phyloP scores from a whole-genome alignment of 2,113 vertebrate genomes.

The Piaya cayana region DNA sequence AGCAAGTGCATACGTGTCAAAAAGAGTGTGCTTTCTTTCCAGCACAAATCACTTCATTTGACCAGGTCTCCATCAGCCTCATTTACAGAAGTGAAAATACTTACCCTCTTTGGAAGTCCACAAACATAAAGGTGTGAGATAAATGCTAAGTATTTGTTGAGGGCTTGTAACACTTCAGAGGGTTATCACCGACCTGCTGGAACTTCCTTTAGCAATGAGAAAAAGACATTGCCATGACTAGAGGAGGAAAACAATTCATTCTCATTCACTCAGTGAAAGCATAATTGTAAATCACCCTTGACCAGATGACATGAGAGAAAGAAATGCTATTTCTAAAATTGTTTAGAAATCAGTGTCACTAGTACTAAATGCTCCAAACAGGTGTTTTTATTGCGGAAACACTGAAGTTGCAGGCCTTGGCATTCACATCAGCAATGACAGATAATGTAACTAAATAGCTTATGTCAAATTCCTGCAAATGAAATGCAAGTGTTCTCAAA shows the following conservation, averaged over 20 bases:
- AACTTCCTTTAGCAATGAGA: constrained; percentile 12
- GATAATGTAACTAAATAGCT: neutral
- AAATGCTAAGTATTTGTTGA: constrained; percentile 10
- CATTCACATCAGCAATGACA: neutral
- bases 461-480: neutral
- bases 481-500: constrained; percentile 21
- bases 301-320: neutral
- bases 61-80: neutral
- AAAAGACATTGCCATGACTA: neutral
- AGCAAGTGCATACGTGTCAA: neutral
- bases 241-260: constrained; percentile 15
- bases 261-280: neutral
- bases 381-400: neutral
- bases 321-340: neutral
- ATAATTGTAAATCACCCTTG: neutral
- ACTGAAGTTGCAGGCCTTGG: neutral
- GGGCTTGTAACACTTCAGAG: neutral
- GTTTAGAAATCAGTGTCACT: neutral
- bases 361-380: neutral
- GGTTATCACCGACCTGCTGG: neutral
- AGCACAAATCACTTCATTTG: constrained; percentile 9
- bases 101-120: constrained; percentile 3
- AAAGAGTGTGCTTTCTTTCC: neutral
- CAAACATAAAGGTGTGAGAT: neutral
- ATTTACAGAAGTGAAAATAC: constrained; percentile 36